Percentiles rank a stretch among this genome's conserved stretches.
phyloP scores from a whole-genome alignment of 2,797 vertebrate genomes.

The Dendrocincla fuliginosa region DNA sequence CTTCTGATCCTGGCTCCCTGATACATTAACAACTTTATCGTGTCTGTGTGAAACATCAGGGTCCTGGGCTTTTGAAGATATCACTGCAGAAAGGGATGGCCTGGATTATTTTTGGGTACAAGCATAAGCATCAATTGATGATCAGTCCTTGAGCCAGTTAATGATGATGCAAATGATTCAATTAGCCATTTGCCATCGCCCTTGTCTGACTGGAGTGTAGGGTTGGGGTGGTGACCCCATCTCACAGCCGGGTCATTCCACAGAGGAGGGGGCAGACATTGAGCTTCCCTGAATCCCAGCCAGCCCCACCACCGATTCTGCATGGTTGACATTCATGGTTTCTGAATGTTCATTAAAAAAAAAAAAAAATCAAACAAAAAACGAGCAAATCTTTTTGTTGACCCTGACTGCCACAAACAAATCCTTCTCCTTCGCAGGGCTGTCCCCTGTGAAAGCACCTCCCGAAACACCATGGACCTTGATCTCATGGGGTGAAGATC shows the following conservation, averaged over 20 bases:
- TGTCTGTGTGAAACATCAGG: neutral
- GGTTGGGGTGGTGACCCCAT: neutral
- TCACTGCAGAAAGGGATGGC: neutral
- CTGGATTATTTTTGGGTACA: neutral
- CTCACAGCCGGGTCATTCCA: neutral
- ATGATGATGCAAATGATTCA: neutral
- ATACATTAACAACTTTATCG: neutral
- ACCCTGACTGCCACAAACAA: neutral
- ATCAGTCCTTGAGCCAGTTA: neutral
- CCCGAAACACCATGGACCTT: fast-evolving
- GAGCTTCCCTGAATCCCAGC: neutral
- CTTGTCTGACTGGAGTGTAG: fast-evolving
- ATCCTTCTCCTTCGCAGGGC: neutral
- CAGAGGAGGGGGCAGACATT: fast-evolving
- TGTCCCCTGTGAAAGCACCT: neutral
- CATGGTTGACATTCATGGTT: fast-evolving
- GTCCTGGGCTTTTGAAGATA: neutral
- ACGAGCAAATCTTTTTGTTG: fast-evolving
- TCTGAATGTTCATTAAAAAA: neutral
- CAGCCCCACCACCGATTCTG: neutral
- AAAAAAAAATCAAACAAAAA: neutral
- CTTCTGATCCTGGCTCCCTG: neutral
- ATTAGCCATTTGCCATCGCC: neutral
- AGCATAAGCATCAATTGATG: neutral
- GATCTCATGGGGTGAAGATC: neutral